A percentile compares a stretch with the other conserved stretches of the same genome.
Conservation (phyloP, 2,888 invertebrate species). For the Baccha elongata region DNA sequence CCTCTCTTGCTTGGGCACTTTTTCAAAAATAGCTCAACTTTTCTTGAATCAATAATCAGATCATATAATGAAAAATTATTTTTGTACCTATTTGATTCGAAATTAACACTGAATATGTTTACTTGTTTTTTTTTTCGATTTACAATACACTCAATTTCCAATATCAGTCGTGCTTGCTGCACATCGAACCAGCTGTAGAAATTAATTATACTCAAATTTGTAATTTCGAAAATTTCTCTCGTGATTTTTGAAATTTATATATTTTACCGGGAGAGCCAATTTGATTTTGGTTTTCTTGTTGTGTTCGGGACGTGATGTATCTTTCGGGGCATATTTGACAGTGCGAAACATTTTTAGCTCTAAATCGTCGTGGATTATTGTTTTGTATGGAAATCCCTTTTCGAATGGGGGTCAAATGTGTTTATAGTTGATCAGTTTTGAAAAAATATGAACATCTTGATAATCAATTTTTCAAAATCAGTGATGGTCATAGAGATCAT, state of each 20-base stretch:
- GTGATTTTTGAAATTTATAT: slow-evolving; percentile 58
- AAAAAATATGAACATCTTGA: not conserved
- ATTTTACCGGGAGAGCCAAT: slow-evolving; percentile 55
- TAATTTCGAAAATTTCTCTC: slow-evolving; percentile 36
- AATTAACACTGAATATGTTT: slow-evolving; percentile 23
- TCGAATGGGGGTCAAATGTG: slow-evolving; percentile 50
- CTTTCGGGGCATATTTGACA: slow-evolving; percentile 53
- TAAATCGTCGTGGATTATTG: slow-evolving; percentile 26
- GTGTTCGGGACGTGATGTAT: too few species aligned
- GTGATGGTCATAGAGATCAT: slow-evolving; percentile 17
- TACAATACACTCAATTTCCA: slow-evolving; percentile 49
- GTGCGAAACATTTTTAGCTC: slow-evolving; percentile 52
- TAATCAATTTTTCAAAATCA: slow-evolving; percentile 12
- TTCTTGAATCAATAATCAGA: slow-evolving; percentile 24
- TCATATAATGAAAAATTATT: slow-evolving; percentile 31
- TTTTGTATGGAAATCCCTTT: slow-evolving; percentile 1
- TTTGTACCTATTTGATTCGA: slow-evolving; percentile 31
- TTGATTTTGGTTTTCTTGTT: slow-evolving; percentile 32
- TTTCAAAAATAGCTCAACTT: slow-evolving; percentile 67
- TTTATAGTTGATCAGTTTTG: slow-evolving; percentile 18
- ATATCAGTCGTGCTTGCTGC: slow-evolving; percentile 48
- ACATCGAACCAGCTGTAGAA: slow-evolving; percentile 24
- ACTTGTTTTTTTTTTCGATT: not conserved
- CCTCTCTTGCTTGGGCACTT: slow-evolving; percentile 35
- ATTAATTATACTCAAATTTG: slow-evolving; percentile 53